phyloP scores from a whole-genome alignment of 2,888 invertebrate genomes.

The Herminia tarsipennalis region DNA sequence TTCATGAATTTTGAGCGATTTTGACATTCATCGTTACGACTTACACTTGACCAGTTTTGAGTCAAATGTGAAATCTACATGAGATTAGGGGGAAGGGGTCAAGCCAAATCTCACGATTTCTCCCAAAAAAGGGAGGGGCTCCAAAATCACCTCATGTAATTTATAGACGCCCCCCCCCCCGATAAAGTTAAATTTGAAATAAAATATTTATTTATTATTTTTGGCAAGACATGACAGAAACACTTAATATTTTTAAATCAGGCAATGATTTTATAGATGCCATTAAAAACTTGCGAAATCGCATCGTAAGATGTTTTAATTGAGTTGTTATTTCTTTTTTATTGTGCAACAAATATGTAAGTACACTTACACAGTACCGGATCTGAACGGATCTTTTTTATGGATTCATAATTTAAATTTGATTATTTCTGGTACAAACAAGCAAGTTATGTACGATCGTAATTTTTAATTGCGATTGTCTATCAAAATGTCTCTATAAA shows the following conservation, averaged over 20 bases:
- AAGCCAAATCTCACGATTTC: too few relatives aligned
- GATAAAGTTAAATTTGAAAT: too few relatives aligned
- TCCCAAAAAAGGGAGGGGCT: too few relatives aligned
- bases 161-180: too few relatives aligned
- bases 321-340: conserved; percentile 29
- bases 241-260: not conserved
- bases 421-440: conserved; percentile 14
- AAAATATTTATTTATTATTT: too few relatives aligned
- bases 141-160: too few relatives aligned
- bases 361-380: not conserved
- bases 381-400: conserved; percentile 15
- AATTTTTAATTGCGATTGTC: conserved; percentile 8
- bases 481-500: conserved; percentile 5
- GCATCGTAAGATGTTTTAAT: conserved; percentile 37
- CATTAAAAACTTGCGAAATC: conserved; percentile 25
- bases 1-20: too few relatives aligned
- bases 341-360: conserved; percentile 22
- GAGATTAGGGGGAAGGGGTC: too few relatives aligned
- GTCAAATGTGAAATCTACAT: too few relatives aligned
- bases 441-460: conserved; percentile 2
- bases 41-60: too few relatives aligned
- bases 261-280: conserved; percentile 3
- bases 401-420: conserved; percentile 21
- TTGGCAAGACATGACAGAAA: too few relatives aligned
- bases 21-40: too few relatives aligned